Base-by-base conservation (phyloP, 2,888 invertebrate species). In the Ariolimax columbianus region DNA sequence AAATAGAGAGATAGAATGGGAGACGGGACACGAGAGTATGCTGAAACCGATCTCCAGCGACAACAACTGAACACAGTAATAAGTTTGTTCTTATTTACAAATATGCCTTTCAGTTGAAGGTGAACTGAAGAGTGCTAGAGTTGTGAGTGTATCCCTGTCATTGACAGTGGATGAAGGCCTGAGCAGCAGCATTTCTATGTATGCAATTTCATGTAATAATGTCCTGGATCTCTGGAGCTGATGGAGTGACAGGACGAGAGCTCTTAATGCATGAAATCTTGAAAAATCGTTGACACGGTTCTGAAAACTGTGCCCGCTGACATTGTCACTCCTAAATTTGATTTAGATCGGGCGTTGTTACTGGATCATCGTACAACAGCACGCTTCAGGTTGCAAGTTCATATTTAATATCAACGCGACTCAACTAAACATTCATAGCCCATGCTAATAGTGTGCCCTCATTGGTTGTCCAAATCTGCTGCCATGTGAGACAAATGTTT, bases 191-290 rank as follows among this genome's bases (percentile, higher is more conserved):
- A n/a, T n/a, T n/a, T n/a, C n/a, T n/a, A n/a, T n/a, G n/a, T 1
- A 63, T 26, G 63, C 40, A 63, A 63, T 78, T 63, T 78, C 78
- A 7, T 38, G 78, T n/a, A 38, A 78, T 40, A 78, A 63, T 40
- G 63, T 26, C 38, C 38, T 11, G 33, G 33, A 66, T 30, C 66
- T 2, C 66, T 66, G 30, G 14, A 63, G 30, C 3, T 63, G 63
- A 63, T 63, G 3, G 14, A 63, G 63, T 63, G 63, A 63, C 63
- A 63, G 55, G 33, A 17, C 23, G 51, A 63, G 55, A 33, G 36
- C 66, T 66, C 66, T 63, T 43, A 63, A 63, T 33, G 59, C 36
- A 33, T 36, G 33, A 55, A 38, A 33, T 38, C 17, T 33, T 55
- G 3, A 36, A 23, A 9, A 7, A 7, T n/a, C 6, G 1, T 36